A percentile compares a stretch with the other conserved stretches of the same genome.
Evolutionary conservation across 1,140 invertebrate genomes (phyloP).

Genomic region (Drosophila kikkawai): DNA sequence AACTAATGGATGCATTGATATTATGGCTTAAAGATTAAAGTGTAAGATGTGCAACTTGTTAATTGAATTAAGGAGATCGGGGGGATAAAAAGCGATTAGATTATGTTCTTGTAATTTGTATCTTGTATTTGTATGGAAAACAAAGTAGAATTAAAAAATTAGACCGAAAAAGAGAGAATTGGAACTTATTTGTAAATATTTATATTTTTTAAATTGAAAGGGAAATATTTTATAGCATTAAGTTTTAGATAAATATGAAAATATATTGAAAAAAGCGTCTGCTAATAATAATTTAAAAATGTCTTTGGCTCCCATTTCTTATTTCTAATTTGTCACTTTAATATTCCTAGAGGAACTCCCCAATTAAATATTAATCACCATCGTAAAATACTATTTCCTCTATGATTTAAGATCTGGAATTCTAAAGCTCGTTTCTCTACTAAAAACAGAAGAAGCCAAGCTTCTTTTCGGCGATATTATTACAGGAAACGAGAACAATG

Average conservation of each 20-base stretch:
- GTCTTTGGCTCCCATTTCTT: fast-evolving
- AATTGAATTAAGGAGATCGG: constrained; percentile 20
- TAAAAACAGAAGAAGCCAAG: constrained; percentile 1
- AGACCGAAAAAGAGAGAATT: too few species aligned
- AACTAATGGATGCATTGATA: constrained; percentile 18
- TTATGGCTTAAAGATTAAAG: constrained; percentile 2
- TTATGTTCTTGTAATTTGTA: not conserved
- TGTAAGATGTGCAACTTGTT: not conserved
- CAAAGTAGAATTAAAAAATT: not conserved
- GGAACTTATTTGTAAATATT: too few species aligned
- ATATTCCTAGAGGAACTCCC: not conserved
- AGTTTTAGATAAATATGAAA: too few species aligned
- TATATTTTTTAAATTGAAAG: too few species aligned
- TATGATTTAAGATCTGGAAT: not conserved
- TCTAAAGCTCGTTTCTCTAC: too few species aligned
- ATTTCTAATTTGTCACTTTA: too few species aligned
- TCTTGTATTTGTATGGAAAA: not conserved
- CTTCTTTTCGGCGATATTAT: constrained; percentile 17
- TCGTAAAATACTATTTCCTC: not conserved
- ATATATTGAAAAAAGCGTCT: too few species aligned
- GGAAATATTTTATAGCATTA: too few species aligned
- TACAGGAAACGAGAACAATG: constrained; percentile 23
- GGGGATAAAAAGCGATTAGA: not conserved
- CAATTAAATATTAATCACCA: not conserved
- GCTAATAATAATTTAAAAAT: too few species aligned